Evolutionary conservation across 2,797 vertebrate genomes (phyloP).

Genomic region (Tenualosa thibaudeaui): DNA sequence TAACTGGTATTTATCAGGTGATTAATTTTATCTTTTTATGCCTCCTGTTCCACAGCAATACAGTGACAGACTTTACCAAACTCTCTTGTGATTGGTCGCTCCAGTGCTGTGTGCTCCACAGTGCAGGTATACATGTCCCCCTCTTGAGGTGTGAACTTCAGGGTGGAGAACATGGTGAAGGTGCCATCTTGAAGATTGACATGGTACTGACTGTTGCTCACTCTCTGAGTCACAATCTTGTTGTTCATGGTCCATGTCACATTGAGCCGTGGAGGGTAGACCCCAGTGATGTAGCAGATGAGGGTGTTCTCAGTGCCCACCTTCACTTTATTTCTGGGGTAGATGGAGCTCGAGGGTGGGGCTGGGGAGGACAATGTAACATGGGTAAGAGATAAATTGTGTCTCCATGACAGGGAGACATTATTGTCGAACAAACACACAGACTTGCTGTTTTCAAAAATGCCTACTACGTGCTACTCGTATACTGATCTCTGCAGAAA

Average conservation of each 20-base stretch:
- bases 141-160: no score
- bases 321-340: conserved; percentile 43
- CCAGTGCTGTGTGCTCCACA: no score
- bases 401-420: background rate
- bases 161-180: no score
- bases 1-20: no score
- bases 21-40: background rate
- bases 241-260: conserved; percentile 59
- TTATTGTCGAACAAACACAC: background rate
- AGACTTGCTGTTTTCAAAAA: no score
- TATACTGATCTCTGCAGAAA: no score
- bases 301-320: conserved; percentile 48
- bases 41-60: conserved; percentile 40
- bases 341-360: conserved; percentile 49
- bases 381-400: background rate
- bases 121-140: no score
- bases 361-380: conserved; percentile 39
- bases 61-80: no score
- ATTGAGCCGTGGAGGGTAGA: conserved; percentile 56
- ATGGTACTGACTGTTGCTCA: conserved; percentile 34
- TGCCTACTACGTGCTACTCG: no score
- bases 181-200: no score
- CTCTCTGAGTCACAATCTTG: conserved; percentile 36
- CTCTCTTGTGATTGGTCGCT: no score
- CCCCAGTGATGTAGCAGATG: conserved; percentile 52